These are phyloP conservation scores for Myodes glareolus DNA, from an alignment of 2,113 vertebrate species.

Conservation along the genomic window DNA sequence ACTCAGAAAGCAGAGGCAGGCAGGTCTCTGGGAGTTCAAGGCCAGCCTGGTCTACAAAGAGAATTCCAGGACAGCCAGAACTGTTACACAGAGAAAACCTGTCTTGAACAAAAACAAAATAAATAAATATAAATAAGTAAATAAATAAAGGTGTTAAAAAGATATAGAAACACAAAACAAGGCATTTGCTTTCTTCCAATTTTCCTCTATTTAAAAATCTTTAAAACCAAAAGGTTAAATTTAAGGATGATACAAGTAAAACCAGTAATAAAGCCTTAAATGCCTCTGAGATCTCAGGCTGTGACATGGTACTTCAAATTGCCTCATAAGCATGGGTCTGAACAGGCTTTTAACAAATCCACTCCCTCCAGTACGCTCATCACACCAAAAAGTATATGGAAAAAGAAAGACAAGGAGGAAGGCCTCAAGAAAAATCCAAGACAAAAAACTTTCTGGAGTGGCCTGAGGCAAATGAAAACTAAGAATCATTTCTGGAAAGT, in stretches of 20 bases:
- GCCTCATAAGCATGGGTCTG: background rate
- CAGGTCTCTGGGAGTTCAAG: background rate
- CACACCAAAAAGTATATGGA: background rate
- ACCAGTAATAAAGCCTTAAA: background rate
- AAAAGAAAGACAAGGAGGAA: background rate
- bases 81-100: background rate
- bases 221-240: background rate
- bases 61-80: background rate
- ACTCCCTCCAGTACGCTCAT: fast-evolving
- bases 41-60: background rate
- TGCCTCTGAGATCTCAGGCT: background rate
- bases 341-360: background rate
- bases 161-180: slow-evolving; percentile 13
- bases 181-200: background rate
- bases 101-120: background rate
- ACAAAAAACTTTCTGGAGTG: background rate
- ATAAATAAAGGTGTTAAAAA: background rate
- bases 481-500: background rate
- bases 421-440: background rate
- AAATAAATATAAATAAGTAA: background rate
- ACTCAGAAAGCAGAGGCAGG: too few relatives aligned
- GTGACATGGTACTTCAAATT: background rate
- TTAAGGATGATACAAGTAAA: slow-evolving; percentile 35
- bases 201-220: slow-evolving; percentile 10
- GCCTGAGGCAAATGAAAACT: background rate